Conservation (phyloP, 1,140 invertebrate species). For the Sesamia nonagrioides region DNA sequence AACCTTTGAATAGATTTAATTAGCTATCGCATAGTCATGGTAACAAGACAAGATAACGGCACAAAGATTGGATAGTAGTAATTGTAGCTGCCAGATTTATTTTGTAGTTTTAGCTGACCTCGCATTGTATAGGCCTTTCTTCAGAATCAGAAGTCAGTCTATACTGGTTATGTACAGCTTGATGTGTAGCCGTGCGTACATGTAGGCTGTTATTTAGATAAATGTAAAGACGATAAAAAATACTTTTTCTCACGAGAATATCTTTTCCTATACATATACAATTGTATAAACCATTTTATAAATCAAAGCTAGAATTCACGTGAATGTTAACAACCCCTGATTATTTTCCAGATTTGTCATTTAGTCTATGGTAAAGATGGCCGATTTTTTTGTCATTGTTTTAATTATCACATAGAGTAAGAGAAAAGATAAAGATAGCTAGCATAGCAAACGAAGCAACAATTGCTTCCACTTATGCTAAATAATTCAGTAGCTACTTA, state of each 20-base stretch:
- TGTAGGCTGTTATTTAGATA: too few relatives aligned
- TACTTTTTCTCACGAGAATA: too few relatives aligned
- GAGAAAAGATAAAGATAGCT: not conserved
- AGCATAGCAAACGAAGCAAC: not conserved
- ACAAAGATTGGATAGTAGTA: conserved; percentile 21
- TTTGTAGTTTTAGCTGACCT: too few relatives aligned
- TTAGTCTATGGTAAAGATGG: not conserved
- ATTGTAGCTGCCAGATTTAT: conserved; percentile 10
- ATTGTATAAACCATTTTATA: too few relatives aligned
- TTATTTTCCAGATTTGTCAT: not conserved
- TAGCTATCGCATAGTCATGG: not conserved
- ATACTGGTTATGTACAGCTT: too few relatives aligned
- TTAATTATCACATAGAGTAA: not conserved
- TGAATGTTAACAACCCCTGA: not conserved
- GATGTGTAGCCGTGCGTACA: too few relatives aligned
- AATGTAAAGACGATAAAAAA: too few relatives aligned
- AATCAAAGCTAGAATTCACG: too few relatives aligned
- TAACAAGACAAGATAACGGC: conserved; percentile 18
- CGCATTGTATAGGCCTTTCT: too few relatives aligned
- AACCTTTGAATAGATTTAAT: not conserved
- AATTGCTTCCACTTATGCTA: conserved; percentile 25
- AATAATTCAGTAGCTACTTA: conserved; percentile 32
- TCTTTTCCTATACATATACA: too few relatives aligned
- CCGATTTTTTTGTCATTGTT: not conserved
- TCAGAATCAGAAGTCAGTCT: too few relatives aligned